These are phyloP conservation scores for Empidonax traillii DNA, from an alignment of 2,113 vertebrate species.

Conservation along the genomic window DNA sequence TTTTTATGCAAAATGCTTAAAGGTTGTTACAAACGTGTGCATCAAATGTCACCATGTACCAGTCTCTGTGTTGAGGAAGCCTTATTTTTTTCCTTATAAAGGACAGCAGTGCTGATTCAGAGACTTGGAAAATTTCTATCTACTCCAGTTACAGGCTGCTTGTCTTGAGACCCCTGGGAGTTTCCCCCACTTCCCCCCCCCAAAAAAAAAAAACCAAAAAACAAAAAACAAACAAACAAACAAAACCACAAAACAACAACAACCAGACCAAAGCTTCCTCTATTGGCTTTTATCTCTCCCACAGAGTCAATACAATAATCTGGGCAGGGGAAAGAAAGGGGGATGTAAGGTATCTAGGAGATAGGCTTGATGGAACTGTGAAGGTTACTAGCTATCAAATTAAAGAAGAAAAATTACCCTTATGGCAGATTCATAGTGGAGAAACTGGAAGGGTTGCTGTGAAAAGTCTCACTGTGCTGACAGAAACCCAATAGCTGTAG, in stretches of 20 bases:
- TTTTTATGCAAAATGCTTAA: not conserved
- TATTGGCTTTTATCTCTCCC: not conserved
- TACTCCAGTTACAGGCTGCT: not conserved
- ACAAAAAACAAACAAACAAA: no score
- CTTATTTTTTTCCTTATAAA: not conserved
- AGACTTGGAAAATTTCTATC: not conserved
- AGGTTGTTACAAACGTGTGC: not conserved
- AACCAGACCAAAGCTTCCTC: not conserved
- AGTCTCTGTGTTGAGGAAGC: not conserved
- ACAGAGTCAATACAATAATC: not conserved
- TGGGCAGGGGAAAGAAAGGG: not conserved
- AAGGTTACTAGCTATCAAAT: not conserved
- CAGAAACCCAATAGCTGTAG: not conserved
- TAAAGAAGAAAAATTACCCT: not conserved
- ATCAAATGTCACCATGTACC: not conserved
- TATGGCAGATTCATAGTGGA: not conserved
- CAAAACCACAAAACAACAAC: no score
- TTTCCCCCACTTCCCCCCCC: fast-evolving
- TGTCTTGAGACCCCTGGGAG: not conserved
- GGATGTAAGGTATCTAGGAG: not conserved
- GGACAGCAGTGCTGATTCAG: not conserved
- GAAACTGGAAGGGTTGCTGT: not conserved
- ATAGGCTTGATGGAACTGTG: not conserved
- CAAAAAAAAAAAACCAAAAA: no score
- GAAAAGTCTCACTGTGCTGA: not conserved